Percentiles rank a stretch among this genome's conserved stretches.
These are phyloP conservation scores for Selene dorsalis DNA, from an alignment of 2,797 vertebrate genomes.

Conservation along the genomic window DNA sequence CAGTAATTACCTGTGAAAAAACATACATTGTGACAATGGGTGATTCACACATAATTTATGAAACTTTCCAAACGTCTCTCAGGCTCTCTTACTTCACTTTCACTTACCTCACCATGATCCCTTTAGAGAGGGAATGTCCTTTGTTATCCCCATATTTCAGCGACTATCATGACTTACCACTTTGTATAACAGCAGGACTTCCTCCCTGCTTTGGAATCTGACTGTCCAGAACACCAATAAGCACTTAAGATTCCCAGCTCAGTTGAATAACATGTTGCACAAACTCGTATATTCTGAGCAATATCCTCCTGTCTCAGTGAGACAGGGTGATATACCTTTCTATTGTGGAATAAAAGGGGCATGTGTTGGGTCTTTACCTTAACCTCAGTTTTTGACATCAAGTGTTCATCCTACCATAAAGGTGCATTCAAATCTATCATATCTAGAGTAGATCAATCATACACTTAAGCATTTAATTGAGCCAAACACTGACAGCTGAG, in stretches of 20 bases:
- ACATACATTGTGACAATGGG: background rate
- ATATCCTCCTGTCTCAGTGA: background rate
- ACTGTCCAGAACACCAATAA: background rate
- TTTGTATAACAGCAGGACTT: background rate
- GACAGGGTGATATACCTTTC: background rate
- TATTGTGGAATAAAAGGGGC: background rate
- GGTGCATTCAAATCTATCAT: background rate
- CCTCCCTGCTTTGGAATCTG: background rate
- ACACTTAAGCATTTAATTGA: background rate
- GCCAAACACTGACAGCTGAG: background rate
- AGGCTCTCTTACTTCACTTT: too few relatives aligned
- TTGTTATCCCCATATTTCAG: background rate
- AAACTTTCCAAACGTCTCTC: background rate
- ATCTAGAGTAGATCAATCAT: background rate
- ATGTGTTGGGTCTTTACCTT: background rate
- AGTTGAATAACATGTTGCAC: background rate
- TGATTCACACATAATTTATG: background rate
- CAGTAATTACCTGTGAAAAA: background rate
- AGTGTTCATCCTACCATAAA: background rate
- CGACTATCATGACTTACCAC: background rate
- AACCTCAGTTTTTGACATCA: background rate
- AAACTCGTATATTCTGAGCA: background rate
- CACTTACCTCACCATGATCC: too few relatives aligned
- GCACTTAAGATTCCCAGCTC: background rate
- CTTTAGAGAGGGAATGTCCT: background rate